Evolutionary conservation across 2,888 invertebrate species (phyloP).

Genomic region (Dryomyza anilis): DNA sequence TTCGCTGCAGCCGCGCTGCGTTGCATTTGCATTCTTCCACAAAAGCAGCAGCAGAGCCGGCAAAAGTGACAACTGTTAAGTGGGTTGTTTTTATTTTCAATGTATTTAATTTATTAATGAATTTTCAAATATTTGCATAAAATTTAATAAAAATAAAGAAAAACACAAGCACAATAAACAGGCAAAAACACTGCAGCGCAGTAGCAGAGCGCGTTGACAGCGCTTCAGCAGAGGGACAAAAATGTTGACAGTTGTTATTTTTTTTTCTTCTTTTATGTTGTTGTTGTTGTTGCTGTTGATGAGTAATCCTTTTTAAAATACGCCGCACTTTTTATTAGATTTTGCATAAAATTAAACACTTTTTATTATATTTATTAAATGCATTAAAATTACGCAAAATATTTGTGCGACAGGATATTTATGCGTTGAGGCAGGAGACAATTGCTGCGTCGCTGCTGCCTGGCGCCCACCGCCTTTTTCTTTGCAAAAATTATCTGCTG

Average conservation of each 20-base stretch:
- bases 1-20: background rate
- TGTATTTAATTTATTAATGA: background rate
- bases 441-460: too few species aligned
- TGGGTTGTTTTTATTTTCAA: background rate
- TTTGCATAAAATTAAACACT: background rate
- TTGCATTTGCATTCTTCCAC: background rate
- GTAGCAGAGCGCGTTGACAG: background rate
- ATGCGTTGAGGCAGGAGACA: too few species aligned
- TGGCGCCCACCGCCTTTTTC: background rate
- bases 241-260: too few species aligned
- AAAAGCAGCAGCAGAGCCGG: background rate
- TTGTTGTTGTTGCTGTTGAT: slow-evolving; percentile 1
- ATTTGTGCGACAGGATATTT: too few species aligned
- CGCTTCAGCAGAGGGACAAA: too few species aligned
- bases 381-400: too few species aligned
- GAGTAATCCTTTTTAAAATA: slow-evolving; percentile 14
- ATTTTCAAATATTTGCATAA: background rate
- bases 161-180: too few species aligned
- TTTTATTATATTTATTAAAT: background rate
- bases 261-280: too few species aligned
- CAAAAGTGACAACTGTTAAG: background rate
- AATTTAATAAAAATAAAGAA: too few species aligned
- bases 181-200: background rate
- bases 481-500: background rate
- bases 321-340: background rate